A percentile compares a stretch with the other conserved stretches of the same genome.
Evolutionary conservation across 2,113 vertebrate genomes (phyloP).

Genomic region (Misgurnus mizolepis): DNA sequence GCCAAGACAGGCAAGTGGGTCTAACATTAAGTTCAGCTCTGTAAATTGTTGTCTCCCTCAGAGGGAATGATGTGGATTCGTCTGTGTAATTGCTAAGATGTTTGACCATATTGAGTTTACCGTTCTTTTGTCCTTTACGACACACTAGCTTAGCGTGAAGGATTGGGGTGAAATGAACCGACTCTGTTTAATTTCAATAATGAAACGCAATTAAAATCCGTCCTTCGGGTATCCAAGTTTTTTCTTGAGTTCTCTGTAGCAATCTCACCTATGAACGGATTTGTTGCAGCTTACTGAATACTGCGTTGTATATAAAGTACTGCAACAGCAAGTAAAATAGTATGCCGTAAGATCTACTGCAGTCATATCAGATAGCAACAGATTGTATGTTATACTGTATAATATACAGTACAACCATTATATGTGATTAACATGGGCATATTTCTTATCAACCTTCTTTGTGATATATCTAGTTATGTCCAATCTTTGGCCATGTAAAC

Average conservation of each 20-base stretch:
- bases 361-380: no score
- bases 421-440: no score
- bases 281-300: not conserved
- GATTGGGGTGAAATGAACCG: slow-evolving; percentile 35
- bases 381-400: no score
- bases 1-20: not conserved
- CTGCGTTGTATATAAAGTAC: no score
- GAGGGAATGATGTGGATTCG: not conserved
- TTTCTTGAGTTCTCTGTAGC: not conserved
- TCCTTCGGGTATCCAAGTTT: not conserved
- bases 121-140: slow-evolving; percentile 24
- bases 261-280: not conserved
- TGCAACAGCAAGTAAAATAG: no score
- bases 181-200: slow-evolving; percentile 14
- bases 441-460: no score
- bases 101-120: slow-evolving; percentile 7
- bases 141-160: slow-evolving; percentile 3
- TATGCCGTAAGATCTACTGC: no score
- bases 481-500: no score
- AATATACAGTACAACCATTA: no score
- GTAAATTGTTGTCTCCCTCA: not conserved
- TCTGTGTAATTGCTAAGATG: slow-evolving; percentile 15
- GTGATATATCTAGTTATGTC: no score
- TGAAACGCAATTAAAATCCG: not conserved
- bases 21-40: slow-evolving; percentile 7